Conservation (phyloP, 1,140 invertebrate species). For the Zaprionus africanus region DNA sequence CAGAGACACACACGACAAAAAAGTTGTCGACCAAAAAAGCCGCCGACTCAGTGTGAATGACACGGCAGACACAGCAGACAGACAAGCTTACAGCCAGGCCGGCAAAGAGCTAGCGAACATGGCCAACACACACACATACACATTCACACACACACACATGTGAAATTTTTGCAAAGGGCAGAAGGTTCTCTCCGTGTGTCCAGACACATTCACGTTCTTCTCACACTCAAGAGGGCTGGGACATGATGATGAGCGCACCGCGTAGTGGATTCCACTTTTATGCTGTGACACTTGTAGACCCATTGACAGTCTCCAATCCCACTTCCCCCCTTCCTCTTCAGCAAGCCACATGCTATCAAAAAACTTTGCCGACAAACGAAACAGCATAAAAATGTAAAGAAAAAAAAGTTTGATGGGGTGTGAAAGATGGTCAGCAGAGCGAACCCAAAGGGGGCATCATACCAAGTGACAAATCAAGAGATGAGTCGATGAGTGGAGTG, state of each 20-base stretch:
- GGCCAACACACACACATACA: slow-evolving; percentile 3
- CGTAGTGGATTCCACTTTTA: slow-evolving; percentile 65
- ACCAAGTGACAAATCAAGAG: slow-evolving; percentile 50
- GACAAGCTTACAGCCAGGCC: background rate
- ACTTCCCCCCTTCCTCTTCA: background rate
- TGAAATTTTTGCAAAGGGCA: slow-evolving; percentile 40
- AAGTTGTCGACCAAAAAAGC: slow-evolving; percentile 57
- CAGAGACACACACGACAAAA: slow-evolving; percentile 39
- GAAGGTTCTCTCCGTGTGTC: slow-evolving; percentile 48
- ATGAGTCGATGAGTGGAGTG: slow-evolving; percentile 23
- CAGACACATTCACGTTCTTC: slow-evolving; percentile 69
- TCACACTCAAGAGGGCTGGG: slow-evolving; percentile 60
- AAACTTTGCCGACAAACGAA: slow-evolving; percentile 71
- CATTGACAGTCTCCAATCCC: slow-evolving; percentile 8
- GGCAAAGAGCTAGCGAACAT: background rate
- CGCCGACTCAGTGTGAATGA: slow-evolving; percentile 70
- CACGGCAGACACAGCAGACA: slow-evolving; percentile 41
- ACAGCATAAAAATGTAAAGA: slow-evolving; percentile 33
- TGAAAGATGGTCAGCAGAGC: slow-evolving; percentile 22
- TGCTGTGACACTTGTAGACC: slow-evolving; percentile 75
- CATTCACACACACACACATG: background rate
- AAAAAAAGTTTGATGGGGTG: slow-evolving; percentile 50
- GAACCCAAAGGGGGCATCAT: background rate
- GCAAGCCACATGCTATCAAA: slow-evolving; percentile 64
- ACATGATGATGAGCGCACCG: slow-evolving; percentile 29